Conservation (phyloP, 2,888 invertebrate species). For the Mermis nigrescens region DNA sequence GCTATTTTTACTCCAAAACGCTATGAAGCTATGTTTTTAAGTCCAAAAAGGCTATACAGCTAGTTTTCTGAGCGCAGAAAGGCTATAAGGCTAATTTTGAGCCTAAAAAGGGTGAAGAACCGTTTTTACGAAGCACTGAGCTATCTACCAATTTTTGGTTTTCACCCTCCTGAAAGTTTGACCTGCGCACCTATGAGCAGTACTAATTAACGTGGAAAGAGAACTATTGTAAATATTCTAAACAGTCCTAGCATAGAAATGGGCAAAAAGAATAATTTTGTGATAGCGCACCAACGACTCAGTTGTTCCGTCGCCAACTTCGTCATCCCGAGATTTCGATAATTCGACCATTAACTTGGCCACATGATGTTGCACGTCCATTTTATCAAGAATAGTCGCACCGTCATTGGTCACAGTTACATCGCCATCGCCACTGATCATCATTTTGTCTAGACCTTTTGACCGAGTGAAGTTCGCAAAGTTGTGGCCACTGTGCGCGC, state of each 20-base stretch:
- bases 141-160: too few relatives aligned
- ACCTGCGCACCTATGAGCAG: neutral
- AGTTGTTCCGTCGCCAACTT: constrained; percentile 97
- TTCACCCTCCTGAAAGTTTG: too few relatives aligned
- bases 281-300: constrained; percentile 67
- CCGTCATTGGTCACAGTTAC: constrained; percentile 96
- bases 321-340: constrained; percentile 95
- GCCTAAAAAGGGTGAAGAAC: too few relatives aligned
- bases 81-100: too few relatives aligned
- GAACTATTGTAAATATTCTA: neutral
- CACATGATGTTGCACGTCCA: constrained; percentile 97
- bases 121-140: too few relatives aligned
- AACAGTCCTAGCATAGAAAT: neutral
- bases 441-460: constrained; percentile 83
- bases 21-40: too few relatives aligned
- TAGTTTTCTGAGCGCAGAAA: too few relatives aligned
- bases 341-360: constrained; percentile 92
- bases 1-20: too few relatives aligned
- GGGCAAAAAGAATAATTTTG: neutral
- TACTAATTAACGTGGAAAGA: neutral
- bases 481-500: constrained; percentile 74
- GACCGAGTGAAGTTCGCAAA: constrained; percentile 78
- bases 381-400: constrained; percentile 91
- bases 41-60: too few relatives aligned
- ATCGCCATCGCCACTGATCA: constrained; percentile 74